Evolutionary conservation across 2,888 invertebrate genomes (phyloP), one percentile per base, ranked within the genome.

Genomic region (Drosophila vallismaia): DNA sequence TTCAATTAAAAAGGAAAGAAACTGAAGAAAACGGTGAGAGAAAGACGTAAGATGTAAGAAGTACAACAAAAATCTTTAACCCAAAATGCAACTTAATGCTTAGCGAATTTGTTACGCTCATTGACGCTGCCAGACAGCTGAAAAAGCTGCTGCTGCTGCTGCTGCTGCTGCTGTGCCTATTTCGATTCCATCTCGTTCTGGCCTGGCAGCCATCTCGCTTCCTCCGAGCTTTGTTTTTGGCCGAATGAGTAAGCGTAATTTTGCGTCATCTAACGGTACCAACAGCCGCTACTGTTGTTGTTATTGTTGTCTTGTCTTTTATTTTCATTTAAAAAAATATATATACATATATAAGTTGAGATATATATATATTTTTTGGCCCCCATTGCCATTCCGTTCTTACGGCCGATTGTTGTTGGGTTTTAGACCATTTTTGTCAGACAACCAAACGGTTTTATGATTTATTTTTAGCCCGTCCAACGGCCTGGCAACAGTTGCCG

Each of bases 381-480:
- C 77, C 69, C 44, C 66, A 74, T 72, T 78, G 74, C 79, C 75
- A 68, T 68, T 74, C 60, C 75, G 46, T 68, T 66, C 57, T 56
- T 72, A 46, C 24, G 31, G 19, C 36, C 57, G 36, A 48, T 66
- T 48, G 72, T 82, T 88, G 77, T 77, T 77, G 85, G 86, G 67
- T 76, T 75, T 84, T 84, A 86, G 80, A 86, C 86, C 84, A 84
- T 88, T 84, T 71, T 84, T 84, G 78, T 88, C 81, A 88, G 84
- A 88, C 88, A 86, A 84, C 75, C 87, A 84, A 88, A 88, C 88
- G 88, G 84, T 70, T 86, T 75, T 86, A 84, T 88, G 84, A 88
- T 88, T 86, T 84, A 84, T 88, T 83, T 86, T 88, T 79, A 86
- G 83, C 45, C 51, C 52, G 44, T 28, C 42, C 74, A 72, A 58